Base-by-base conservation (phyloP, 2,797 vertebrate species). In the Adelosebastes latens region DNA sequence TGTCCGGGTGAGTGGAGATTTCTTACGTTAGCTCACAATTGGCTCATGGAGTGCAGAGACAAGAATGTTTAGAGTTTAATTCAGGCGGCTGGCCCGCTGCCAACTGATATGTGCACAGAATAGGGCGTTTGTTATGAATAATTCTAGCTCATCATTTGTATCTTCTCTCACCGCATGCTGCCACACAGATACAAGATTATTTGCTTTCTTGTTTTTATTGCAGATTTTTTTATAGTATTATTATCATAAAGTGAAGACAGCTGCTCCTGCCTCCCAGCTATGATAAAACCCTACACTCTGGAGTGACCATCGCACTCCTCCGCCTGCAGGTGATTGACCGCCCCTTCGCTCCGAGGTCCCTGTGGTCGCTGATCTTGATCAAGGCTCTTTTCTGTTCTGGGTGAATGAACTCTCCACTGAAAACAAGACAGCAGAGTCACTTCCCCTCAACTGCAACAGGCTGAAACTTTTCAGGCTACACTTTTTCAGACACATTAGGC, bases 21-120 rank as follows among this genome's bases (percentile, higher is more conserved):
- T 72, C 72, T 80, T 76, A 72, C 31, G 31, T 59, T 81, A 80
- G 66, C n/a, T 72, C 53, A 11, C 27, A 65, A 61, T 27, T 36
- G 52, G 61, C 29, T 67, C 4, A 18, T 8, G n/a, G 46, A 66
- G 53, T 4, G 24, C 2, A 0, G 18, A 34, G 27, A 55, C 5
- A 3, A 29, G 27, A 61, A 4, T 31, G 49, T 63, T 73, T 77
- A 61, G 62, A 61, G 42, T 64, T 79, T 39, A 9, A 74, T 63
- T 25, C n/a, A 36, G 59, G 59, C 53, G 27, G 16, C 42, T 31
- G 56, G 65, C 29, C 29, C 10, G 14, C 32, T 56, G 67, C 12
- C 24, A 25, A 49, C 18, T 31, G 10, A 52, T 22, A 14, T 46
- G 20, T 29, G 12, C 32, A 42, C 10, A 36, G 7, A 52, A 39